Base-by-base conservation (phyloP, 2,888 invertebrate species). In the Aporophyla nigra region DNA sequence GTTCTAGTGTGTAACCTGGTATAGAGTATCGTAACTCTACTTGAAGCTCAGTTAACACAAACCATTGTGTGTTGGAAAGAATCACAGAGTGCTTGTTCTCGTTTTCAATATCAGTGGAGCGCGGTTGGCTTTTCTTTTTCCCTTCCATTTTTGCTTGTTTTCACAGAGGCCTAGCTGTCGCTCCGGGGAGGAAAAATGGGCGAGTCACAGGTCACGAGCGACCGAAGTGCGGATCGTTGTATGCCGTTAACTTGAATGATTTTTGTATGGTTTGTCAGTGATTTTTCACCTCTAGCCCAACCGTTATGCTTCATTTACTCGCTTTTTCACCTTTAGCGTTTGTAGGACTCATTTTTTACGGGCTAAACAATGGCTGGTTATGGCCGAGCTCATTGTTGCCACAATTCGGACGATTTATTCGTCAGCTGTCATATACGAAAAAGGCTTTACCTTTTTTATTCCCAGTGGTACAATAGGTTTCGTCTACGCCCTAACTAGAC, bases 231-330 rank as follows among this genome's bases (percentile, higher is more conserved):
- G 92, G 91, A 94, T 92, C 94, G 92, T 85, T 94, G 94, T 94
- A 93, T 89, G 91, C 91, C 92, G 94, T 94, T 94, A 94, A 93
- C 92, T 93, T 93, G 93, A 94, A 92, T 93, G 93, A 94, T 94
- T 93, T 91, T 90, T 90, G 90, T 92, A 92, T 90, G 93, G 93
- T 93, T 93, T 93, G 93, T 92, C 91, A 87, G 91, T 90, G 90
- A 92, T 92, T 92, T 93, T 93, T 93, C 92, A 93, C 92, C 88
- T 93, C 88, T 89, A 86, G 86, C 88, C 85, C 76, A 78, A 85
- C 87, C 86, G 83, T 88, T 86, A 84, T 86, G 84, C 82, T 92
- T 91, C 91, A 91, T 91, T 91, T 88, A 86, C 86, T 67, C 83
- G 62, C 80, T 83, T 86, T 87, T 82, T 83, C 80, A 84, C 73